Evolutionary conservation across 2,797 vertebrate species (phyloP).

Genomic region (Oryzias sinensis): DNA sequence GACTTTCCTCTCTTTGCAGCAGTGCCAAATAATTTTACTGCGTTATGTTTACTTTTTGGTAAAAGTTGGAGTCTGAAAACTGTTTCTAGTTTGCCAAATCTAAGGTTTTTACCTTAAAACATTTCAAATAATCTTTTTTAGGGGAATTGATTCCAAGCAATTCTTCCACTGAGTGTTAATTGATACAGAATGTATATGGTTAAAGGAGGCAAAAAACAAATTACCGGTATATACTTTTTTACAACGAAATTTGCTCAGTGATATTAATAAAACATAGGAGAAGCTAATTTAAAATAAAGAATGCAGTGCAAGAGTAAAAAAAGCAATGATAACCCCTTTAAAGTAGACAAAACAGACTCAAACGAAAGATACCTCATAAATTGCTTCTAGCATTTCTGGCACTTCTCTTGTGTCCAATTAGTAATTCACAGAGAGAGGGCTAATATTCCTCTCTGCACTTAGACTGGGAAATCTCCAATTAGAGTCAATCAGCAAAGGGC

Average conservation of each 20-base stretch:
- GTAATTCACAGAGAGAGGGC: constrained; percentile 87
- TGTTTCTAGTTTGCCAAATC: too few relatives aligned
- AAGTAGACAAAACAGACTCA: constrained; percentile 5
- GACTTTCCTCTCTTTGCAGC: constrained; percentile 37
- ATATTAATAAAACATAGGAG: too few relatives aligned
- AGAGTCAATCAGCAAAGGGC: constrained; percentile 91
- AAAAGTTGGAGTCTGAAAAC: too few relatives aligned
- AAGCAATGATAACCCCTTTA: constrained; percentile 5
- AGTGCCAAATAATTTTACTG: constrained; percentile 22
- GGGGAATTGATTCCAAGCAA: too few relatives aligned
- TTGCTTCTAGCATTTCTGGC: constrained; percentile 83
- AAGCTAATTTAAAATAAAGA: neutral
- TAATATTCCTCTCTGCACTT: constrained; percentile 87
- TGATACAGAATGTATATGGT: too few relatives aligned
- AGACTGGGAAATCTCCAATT: constrained; percentile 95
- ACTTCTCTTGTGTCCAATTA: constrained; percentile 92
- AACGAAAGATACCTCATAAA: constrained; percentile 55
- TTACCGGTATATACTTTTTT: too few relatives aligned
- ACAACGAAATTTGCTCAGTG: too few relatives aligned
- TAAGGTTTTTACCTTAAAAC: too few relatives aligned
- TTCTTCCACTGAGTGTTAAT: too few relatives aligned
- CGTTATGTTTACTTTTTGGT: too few relatives aligned
- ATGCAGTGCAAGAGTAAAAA: constrained; percentile 24
- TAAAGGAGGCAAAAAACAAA: too few relatives aligned
- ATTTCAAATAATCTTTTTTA: too few relatives aligned